Evolutionary conservation across 2,888 invertebrate species (phyloP).

Genomic region (Diarsia brunnea): DNA sequence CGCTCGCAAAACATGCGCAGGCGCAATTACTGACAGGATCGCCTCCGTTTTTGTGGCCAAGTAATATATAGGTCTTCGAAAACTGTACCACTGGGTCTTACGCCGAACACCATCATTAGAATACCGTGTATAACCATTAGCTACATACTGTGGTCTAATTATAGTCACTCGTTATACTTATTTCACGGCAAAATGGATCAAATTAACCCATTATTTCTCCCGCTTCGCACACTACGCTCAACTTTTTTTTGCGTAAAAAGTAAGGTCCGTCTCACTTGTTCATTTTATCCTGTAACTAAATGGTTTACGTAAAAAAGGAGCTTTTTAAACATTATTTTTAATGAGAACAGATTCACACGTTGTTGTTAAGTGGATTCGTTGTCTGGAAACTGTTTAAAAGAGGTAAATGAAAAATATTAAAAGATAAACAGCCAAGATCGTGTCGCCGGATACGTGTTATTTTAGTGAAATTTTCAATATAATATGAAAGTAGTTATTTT

Average conservation of each 20-base stretch:
- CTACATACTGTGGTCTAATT: constrained; percentile 67
- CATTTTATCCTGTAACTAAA: constrained; percentile 60
- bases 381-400: constrained; percentile 31
- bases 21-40: constrained; percentile 58
- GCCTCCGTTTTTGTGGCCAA: constrained; percentile 58
- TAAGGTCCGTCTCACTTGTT: constrained; percentile 47
- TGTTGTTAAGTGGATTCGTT: constrained; percentile 43
- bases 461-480: constrained; percentile 1
- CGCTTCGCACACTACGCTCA: constrained; percentile 49
- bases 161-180: constrained; percentile 62
- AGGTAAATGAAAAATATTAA: constrained; percentile 12
- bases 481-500: not conserved
- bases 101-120: constrained; percentile 67
- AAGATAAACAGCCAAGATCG: constrained; percentile 2
- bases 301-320: constrained; percentile 38
- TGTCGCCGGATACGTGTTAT: constrained; percentile 4
- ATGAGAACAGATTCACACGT: constrained; percentile 56
- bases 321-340: constrained; percentile 56
- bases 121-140: constrained; percentile 68
- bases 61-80: constrained; percentile 61
- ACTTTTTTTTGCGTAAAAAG: constrained; percentile 51
- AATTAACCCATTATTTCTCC: constrained; percentile 72
- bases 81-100: constrained; percentile 62
- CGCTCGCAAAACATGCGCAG: constrained; percentile 54
- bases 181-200: constrained; percentile 71